These are phyloP conservation scores for Sarcoramphus papa DNA, from an alignment of 2,797 vertebrate species.

Conservation along the genomic window DNA sequence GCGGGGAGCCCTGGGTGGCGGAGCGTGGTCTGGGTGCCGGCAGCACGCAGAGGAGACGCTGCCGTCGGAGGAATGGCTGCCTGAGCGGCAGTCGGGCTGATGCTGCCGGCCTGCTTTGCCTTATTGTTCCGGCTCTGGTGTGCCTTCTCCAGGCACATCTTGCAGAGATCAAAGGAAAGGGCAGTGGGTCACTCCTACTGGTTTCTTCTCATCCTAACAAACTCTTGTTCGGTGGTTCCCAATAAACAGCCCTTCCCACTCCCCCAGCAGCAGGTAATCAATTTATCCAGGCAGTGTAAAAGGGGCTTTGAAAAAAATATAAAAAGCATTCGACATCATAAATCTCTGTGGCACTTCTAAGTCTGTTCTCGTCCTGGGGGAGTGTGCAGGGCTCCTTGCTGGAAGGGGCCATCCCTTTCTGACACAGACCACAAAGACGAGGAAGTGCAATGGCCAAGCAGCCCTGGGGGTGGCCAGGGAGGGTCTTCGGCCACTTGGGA, in stretches of 20 bases:
- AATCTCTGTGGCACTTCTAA: neutral
- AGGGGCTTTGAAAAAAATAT: neutral
- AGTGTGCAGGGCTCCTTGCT: neutral
- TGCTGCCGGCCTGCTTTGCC: neutral
- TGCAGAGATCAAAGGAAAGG: neutral
- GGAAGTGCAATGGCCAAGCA: neutral
- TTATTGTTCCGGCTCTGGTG: neutral
- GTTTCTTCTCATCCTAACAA: neutral
- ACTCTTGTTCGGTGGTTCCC: neutral
- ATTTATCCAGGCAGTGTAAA: neutral
- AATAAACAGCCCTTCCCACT: neutral
- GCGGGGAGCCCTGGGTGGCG: too few species aligned
- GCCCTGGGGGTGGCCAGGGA: neutral
- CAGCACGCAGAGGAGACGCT: neutral
- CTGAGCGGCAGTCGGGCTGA: neutral
- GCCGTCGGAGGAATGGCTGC: neutral
- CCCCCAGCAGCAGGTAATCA: neutral
- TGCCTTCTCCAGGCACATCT: neutral
- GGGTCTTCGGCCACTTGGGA: neutral
- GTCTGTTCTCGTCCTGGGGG: neutral
- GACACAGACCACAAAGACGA: neutral
- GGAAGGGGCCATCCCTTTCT: neutral
- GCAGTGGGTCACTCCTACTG: neutral
- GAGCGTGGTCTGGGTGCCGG: neutral
- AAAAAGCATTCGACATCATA: neutral